Percentiles rank a stretch among this genome's conserved stretches.
Evolutionary conservation across 2,113 vertebrate species (phyloP).

Genomic region (Xenopus borealis): DNA sequence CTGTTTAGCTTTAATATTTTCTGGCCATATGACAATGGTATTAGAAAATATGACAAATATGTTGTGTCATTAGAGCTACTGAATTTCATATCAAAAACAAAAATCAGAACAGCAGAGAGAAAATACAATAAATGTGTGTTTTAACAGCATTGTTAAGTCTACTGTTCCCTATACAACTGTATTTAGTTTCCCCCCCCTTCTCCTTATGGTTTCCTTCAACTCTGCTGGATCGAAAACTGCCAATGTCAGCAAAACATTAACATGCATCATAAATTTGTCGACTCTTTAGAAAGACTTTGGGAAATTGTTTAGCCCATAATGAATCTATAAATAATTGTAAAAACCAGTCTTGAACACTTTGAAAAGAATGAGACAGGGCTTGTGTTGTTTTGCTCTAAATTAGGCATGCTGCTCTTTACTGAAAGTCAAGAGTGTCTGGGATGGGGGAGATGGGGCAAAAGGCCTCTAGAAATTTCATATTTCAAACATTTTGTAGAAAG

Average conservation of each 20-base stretch:
- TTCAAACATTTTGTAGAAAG: not conserved
- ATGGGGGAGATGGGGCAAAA: too few species aligned
- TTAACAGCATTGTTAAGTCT: too few species aligned
- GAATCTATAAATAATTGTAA: constrained; percentile 41
- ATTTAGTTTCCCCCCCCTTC: constrained; percentile 39
- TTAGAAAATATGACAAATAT: too few species aligned
- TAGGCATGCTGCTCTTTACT: not conserved
- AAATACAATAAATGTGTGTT: too few species aligned
- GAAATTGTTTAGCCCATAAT: constrained; percentile 61
- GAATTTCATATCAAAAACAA: too few species aligned
- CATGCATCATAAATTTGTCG: constrained; percentile 64
- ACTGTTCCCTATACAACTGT: too few species aligned
- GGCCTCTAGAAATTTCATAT: too few species aligned
- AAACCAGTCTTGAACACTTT: constrained; percentile 17
- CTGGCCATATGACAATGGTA: too few species aligned
- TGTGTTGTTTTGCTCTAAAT: constrained; percentile 10
- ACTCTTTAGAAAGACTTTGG: constrained; percentile 54
- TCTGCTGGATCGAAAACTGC: constrained; percentile 62
- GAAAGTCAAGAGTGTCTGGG: too few species aligned
- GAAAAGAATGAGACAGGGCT: not conserved
- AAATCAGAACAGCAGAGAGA: too few species aligned
- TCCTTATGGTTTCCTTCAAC: constrained; percentile 65
- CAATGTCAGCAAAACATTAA: constrained; percentile 57
- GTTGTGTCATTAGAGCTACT: too few species aligned
- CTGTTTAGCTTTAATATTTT: too few species aligned